phyloP scores from a whole-genome alignment of 2,888 invertebrate species.

The Neoaliturus tenellus region DNA sequence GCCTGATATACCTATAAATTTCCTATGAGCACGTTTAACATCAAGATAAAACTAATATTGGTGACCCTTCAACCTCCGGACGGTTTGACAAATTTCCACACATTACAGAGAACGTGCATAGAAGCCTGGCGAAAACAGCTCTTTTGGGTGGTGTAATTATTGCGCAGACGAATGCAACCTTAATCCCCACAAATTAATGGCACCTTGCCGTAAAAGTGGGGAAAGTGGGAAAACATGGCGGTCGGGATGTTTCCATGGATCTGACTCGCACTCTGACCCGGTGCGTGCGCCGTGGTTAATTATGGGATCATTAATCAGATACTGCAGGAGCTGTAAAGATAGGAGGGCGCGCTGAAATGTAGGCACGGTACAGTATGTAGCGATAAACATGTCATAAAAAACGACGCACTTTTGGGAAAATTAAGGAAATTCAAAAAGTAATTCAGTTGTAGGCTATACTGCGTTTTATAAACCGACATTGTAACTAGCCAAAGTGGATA shows the following conservation, averaged over 20 bases:
- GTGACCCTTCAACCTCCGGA: no score
- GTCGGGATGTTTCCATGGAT: background rate
- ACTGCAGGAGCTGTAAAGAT: background rate
- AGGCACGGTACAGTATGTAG: no score
- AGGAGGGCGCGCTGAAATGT: background rate
- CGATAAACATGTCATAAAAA: no score
- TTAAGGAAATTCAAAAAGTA: no score
- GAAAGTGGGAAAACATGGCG: background rate
- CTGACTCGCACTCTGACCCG: background rate
- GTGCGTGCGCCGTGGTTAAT: background rate
- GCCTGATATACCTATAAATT: no score
- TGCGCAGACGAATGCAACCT: background rate
- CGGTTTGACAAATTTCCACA: background rate
- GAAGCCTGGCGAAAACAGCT: background rate
- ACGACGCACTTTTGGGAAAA: no score
- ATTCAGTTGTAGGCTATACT: no score
- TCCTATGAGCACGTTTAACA: no score
- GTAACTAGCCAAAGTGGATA: no score
- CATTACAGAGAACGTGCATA: background rate
- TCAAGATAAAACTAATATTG: no score
- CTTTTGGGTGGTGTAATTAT: background rate
- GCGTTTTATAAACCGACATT: no score
- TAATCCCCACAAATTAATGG: slow-evolving; percentile 19
- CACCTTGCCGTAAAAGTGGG: slow-evolving; percentile 1
- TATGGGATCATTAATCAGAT: background rate